phyloP scores from a whole-genome alignment of 2,888 invertebrate species.

The Caenorhabditis virilis region DNA sequence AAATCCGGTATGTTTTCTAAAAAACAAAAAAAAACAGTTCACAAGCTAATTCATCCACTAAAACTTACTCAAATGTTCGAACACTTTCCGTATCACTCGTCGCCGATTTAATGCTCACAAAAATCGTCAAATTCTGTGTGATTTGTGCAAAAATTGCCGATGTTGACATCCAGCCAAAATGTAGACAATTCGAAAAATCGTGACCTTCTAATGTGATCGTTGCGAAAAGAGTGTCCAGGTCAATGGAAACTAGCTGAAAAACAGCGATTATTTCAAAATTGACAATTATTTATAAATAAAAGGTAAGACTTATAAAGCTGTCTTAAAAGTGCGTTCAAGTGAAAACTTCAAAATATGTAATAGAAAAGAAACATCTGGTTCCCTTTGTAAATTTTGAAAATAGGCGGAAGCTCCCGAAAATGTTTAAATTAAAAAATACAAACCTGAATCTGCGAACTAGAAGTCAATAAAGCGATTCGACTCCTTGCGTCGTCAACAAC shows the following conservation, averaged over 20 bases:
- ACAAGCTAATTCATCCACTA: constrained; percentile 28
- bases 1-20: constrained; percentile 24
- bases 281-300: too few species aligned
- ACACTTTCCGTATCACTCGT: too few species aligned
- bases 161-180: constrained; percentile 36
- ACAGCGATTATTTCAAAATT: neutral
- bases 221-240: constrained; percentile 25
- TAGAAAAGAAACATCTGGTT: too few species aligned
- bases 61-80: constrained; percentile 13
- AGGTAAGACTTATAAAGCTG: too few species aligned
- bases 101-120: constrained; percentile 24
- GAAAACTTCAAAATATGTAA: too few species aligned
- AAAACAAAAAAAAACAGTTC: too few species aligned
- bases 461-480: constrained; percentile 33
- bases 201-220: constrained; percentile 11
- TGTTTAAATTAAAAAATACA: too few species aligned
- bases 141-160: constrained; percentile 29
- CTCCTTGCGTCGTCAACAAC: constrained; percentile 27
- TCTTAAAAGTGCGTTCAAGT: too few species aligned
- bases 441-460: constrained; percentile 28
- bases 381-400: too few species aligned
- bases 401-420: too few species aligned
- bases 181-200: constrained; percentile 21
- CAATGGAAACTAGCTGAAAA: constrained; percentile 34
- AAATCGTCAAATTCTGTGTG: constrained; percentile 10